Evolutionary conservation across 23 tunicate genomes (phyloP).

Genomic region (Phallusia fumigata): DNA sequence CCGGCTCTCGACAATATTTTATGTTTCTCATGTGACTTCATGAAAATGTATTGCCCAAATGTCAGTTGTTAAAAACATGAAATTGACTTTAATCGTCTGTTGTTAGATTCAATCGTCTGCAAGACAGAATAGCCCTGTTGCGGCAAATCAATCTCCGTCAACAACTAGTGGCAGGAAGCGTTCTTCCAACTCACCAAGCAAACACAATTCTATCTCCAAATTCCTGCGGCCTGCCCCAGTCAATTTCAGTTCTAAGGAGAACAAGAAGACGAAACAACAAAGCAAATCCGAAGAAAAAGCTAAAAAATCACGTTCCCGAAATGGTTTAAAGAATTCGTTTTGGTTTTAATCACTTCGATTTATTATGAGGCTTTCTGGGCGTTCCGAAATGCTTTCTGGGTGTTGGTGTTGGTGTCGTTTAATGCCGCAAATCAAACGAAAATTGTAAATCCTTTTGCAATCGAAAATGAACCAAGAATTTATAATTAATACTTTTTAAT

Average conservation of each 20-base stretch:
- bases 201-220: constrained; percentile 18
- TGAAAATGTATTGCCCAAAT: too few relatives aligned
- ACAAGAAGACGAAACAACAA: background rate
- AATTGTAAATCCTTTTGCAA: too few relatives aligned
- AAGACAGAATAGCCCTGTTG: background rate
- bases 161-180: background rate
- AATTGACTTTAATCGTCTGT: too few relatives aligned
- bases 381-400: too few relatives aligned
- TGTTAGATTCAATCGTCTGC: constrained; percentile 6
- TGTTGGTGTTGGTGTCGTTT: too few relatives aligned
- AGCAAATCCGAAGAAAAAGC: background rate
- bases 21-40: too few relatives aligned
- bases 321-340: background rate
- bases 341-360: too few relatives aligned
- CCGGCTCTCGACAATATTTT: too few relatives aligned
- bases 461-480: background rate
- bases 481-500: background rate
- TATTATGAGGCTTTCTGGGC: too few relatives aligned
- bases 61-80: too few relatives aligned
- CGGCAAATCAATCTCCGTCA: background rate
- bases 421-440: too few relatives aligned
- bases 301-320: background rate
- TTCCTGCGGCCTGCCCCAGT: background rate
- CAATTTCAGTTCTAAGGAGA: background rate
- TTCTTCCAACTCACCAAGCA: background rate